Evolutionary conservation across 2,113 vertebrate species (phyloP), one percentile per base, ranked within the genome.

Genomic region (Peromyscus maniculatus): DNA sequence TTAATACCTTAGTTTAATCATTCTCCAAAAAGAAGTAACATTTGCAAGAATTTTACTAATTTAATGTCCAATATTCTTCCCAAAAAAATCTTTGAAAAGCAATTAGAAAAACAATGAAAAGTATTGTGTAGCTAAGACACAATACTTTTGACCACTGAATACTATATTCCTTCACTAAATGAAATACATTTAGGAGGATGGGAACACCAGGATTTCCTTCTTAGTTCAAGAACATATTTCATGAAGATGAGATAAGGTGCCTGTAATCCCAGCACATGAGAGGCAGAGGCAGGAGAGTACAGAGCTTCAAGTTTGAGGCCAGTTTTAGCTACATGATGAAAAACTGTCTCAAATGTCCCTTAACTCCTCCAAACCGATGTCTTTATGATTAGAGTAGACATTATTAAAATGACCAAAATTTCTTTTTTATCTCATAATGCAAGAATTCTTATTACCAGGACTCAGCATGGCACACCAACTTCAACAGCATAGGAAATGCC

Each of bases 21-120:
- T 87, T 87, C 67, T 82, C 52, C 8, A 84, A 91, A 96, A 93
- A 78, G 36, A 94, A 77, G 31, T n/a, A 82, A 79, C 21, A 62
- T 62, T 36, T 91, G 43, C 10, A 97, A 86, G 39, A 91, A 62
- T 78, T 57, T 82, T 83, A 89, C 36, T 39, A 91, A 67, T 95
- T 82, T 78, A 75, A 93, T 69, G 84, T 49, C 39, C 49, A 83
- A 94, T 36, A 86, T 80, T 96, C 31, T 95, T 92, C 95, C n/a
- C 33, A 94, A n/a, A 92, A 92, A 94, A 24, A 36, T 26, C 64
- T 80, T 39, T 91, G 55, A 87, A 95, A 97, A 97, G 87, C 3
- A 94, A 11, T 87, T 55, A 78, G 55, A 82, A 46, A 77, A 91
- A 93, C 69, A 78, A 21, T 33, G 33, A 93, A 43, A 52, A 95